phyloP scores from a whole-genome alignment of 2,113 vertebrate species.

The Phalacrocorax pelagicus region DNA sequence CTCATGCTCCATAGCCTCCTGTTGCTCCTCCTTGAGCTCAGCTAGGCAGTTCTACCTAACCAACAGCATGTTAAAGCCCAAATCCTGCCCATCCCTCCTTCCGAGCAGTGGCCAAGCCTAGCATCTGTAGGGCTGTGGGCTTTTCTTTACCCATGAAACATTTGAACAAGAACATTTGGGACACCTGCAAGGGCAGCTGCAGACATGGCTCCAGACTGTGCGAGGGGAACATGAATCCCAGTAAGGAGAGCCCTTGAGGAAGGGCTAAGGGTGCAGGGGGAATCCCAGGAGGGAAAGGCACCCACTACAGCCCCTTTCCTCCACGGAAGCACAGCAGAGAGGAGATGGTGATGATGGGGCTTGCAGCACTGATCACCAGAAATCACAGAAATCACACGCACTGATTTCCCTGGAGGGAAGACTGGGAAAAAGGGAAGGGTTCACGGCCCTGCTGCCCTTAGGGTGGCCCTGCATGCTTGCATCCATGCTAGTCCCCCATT shows the following conservation, averaged over 20 bases:
- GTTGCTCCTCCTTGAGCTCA: background rate
- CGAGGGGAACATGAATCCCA: background rate
- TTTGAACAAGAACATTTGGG: background rate
- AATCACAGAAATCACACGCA: too few relatives aligned
- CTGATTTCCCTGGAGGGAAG: background rate
- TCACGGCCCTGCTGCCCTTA: rapidly evolving
- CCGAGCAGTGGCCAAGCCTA: background rate
- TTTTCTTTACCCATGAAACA: background rate
- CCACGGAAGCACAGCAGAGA: background rate
- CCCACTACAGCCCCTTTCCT: background rate
- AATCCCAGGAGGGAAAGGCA: background rate
- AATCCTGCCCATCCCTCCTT: too few relatives aligned
- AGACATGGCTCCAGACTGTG: background rate
- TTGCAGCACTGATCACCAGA: too few relatives aligned
- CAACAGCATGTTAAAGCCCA: rapidly evolving
- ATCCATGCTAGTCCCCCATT: rapidly evolving
- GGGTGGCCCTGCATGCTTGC: rapidly evolving
- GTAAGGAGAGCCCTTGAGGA: background rate
- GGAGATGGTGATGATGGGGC: background rate
- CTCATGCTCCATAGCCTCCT: background rate
- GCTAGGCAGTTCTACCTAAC: background rate
- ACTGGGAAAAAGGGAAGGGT: background rate
- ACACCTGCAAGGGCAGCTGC: background rate
- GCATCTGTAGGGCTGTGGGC: background rate
- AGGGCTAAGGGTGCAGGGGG: background rate